Conservation (phyloP, 2,113 vertebrate genomes). For the Hystrix cristata region DNA sequence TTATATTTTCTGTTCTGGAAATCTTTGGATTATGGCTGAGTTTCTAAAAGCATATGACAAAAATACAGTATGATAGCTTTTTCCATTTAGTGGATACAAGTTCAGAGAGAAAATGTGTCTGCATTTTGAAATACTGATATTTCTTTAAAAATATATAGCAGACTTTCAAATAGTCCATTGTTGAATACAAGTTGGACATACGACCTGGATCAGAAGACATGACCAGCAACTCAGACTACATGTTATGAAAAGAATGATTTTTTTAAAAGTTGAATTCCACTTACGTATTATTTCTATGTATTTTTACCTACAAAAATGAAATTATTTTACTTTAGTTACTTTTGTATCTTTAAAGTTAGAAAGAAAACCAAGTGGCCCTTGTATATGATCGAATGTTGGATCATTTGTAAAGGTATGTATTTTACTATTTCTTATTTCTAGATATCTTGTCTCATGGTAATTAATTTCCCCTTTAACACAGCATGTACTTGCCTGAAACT, state of each 20-base stretch:
- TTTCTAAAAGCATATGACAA: constrained; percentile 61
- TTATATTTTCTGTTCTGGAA: constrained; percentile 45
- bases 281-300: background rate
- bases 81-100: background rate
- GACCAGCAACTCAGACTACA: background rate
- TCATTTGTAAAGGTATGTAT: background rate
- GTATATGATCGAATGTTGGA: background rate
- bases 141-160: constrained; percentile 55
- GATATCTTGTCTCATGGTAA: background rate
- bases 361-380: background rate
- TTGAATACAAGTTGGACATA: background rate
- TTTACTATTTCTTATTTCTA: background rate
- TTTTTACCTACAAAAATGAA: constrained; percentile 40
- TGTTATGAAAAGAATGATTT: background rate
- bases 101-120: constrained; percentile 32
- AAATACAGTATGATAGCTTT: background rate
- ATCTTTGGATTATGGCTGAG: constrained; percentile 16
- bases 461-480: background rate
- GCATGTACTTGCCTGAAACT: background rate
- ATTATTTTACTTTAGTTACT: background rate
- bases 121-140: constrained; percentile 21
- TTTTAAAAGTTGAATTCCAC: constrained; percentile 25
- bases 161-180: constrained; percentile 13
- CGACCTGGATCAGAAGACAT: background rate
- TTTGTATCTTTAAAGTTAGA: constrained; percentile 33